Base-by-base conservation (phyloP, 1,140 invertebrate genomes). In the Tetranychus urticae region DNA sequence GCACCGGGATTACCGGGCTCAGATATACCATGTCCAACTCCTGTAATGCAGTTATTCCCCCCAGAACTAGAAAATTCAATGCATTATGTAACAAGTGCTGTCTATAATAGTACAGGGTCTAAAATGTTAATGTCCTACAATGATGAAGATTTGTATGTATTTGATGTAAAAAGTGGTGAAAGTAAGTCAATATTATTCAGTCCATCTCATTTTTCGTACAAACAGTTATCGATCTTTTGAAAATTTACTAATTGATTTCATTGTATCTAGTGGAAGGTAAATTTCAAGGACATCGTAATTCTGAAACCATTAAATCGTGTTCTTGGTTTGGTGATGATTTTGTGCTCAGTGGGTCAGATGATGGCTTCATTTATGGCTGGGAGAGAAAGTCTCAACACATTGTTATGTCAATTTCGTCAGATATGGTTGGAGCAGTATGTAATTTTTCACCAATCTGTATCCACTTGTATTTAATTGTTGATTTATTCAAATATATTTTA, bases 291-390 rank as follows among this genome's bases (percentile, higher is more conserved):
- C 77, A 78, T 64, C 68, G 76, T 45, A 78, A 78, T 67, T 76
- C 71, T 64, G 70, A 73, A 36, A 78, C 77, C 62, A 48, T 60
- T 12, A 60, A 60, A 48, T 74, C 75, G 75, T 63, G 58, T 56
- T 55, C 39, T 8, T 58, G 23, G 35, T 52, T 62, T 59, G 47
- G 48, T 31, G 58, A 59, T 68, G 85, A 96, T 72, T 94, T 81
- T 72, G 76, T 96, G 23, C 77, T 91, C 36, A 93, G 88, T 61
- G 91, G 91, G 3, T 92, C 88, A 46, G 91, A 96, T 71, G 93
- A 89, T 75, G 84, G 86, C n/a, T 80, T 92, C 72, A 81, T 96
- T 23, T 96, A 84, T 70, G 81, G 94, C 39, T 97, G 91, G 90
- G 88, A 96, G 63, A 88, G 85, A 70, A 78, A 87, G 64, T 83